Conservation (phyloP, 2,888 invertebrate species). For the Xanthia icteritia region DNA sequence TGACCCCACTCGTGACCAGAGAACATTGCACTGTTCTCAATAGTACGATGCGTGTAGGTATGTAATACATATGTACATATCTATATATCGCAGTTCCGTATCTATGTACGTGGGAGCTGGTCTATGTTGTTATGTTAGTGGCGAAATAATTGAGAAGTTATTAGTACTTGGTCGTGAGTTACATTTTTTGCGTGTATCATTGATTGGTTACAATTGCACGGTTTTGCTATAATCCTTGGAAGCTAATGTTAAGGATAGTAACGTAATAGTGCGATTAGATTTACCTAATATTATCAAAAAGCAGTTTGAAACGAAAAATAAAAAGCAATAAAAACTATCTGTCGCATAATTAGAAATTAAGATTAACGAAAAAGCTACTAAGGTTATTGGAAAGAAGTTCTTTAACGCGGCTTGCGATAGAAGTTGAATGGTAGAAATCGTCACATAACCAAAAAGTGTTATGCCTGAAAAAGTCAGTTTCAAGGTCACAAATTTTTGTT, state of each 20-base stretch:
- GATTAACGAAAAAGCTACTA: background rate
- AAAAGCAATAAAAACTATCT: background rate
- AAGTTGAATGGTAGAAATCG: too few species aligned
- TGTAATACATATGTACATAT: conserved; percentile 37
- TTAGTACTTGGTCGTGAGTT: conserved; percentile 5
- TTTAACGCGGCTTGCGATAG: too few species aligned
- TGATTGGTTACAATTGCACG: conserved; percentile 18
- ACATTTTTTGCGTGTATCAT: conserved; percentile 1
- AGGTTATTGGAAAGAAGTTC: too few species aligned
- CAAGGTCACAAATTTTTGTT: too few species aligned
- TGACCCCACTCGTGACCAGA: conserved; percentile 88
- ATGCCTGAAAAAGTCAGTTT: too few species aligned
- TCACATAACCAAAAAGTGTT: too few species aligned
- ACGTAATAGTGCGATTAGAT: background rate
- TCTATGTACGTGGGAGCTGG: conserved; percentile 61
- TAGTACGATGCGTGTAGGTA: conserved; percentile 73
- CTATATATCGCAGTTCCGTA: conserved; percentile 61
- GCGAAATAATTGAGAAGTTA: conserved; percentile 16
- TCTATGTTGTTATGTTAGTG: conserved; percentile 39
- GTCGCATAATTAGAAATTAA: background rate
- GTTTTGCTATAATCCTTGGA: background rate
- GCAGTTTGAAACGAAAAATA: background rate
- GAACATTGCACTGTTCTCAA: conserved; percentile 88
- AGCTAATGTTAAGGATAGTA: conserved; percentile 7
- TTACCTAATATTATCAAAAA: background rate